Evolutionary conservation across 2,888 invertebrate species (phyloP).

Genomic region (Sisyra nigra): DNA sequence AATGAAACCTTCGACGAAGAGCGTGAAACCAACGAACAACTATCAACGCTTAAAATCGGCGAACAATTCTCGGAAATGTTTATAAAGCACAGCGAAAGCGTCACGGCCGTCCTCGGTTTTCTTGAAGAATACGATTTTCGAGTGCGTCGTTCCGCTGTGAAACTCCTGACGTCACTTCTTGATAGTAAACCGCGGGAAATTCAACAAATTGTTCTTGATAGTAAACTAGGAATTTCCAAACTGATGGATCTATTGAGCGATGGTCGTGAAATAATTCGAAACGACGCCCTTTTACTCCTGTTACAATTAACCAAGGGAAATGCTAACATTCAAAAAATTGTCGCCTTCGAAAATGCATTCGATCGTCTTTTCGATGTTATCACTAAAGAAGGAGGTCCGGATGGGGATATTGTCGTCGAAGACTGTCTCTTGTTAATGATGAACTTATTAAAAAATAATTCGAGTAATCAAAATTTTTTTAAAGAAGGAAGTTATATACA

Average conservation of each 20-base stretch:
- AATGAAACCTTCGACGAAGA: conserved; percentile 71
- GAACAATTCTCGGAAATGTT: conserved; percentile 96
- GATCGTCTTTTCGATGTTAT: conserved; percentile 90
- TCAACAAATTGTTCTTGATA: conserved; percentile 73
- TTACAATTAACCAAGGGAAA: conserved; percentile 88
- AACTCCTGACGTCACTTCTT: conserved; percentile 73
- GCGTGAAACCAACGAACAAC: conserved; percentile 37
- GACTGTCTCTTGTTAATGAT: conserved; percentile 88
- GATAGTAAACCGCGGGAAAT: conserved; percentile 74
- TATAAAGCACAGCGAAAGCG: conserved; percentile 75
- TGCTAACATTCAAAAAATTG: conserved; percentile 96
- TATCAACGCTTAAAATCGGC: conserved; percentile 49
- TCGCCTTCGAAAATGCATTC: conserved; percentile 98
- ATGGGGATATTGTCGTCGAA: conserved; percentile 96
- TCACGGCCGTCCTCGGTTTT: conserved; percentile 62
- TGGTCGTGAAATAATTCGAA: conserved; percentile 85
- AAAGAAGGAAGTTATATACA: conserved; percentile 96
- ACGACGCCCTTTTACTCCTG: conserved; percentile 81
- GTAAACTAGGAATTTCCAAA: conserved; percentile 95
- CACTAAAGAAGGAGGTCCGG: conserved; percentile 75
- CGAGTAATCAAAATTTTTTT: conserved; percentile 96
- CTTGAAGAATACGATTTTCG: conserved; percentile 92
- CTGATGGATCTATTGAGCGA: conserved; percentile 93
- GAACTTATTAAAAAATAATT: conserved; percentile 86
- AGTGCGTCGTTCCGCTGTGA: conserved; percentile 80